Conservation (phyloP, 2,797 vertebrate species). For the Urosaurus nigricauda region DNA sequence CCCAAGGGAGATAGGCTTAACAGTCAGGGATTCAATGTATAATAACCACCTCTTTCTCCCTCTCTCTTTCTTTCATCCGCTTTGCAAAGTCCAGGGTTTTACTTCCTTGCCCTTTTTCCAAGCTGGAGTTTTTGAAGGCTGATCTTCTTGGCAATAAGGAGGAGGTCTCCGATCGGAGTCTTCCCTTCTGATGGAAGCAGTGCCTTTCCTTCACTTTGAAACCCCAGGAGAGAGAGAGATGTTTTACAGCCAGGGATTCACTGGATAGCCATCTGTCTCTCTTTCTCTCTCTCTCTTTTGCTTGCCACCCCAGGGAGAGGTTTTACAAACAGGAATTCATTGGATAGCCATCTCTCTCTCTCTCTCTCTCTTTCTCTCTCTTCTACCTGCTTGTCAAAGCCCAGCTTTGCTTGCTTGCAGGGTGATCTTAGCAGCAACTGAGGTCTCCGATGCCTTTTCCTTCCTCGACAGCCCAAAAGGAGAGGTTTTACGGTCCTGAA, state of each 20-base stretch:
- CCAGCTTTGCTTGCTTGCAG: no score
- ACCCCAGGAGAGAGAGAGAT: slow-evolving; percentile 84
- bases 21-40: no score
- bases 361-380: no score
- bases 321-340: slow-evolving; percentile 78
- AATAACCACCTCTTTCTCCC: no score
- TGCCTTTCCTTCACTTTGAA: slow-evolving; percentile 68
- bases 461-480: no score
- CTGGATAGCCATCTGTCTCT: slow-evolving; percentile 58
- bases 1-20: no score
- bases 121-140: background rate
- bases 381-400: no score
- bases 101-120: background rate
- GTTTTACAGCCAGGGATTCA: slow-evolving; percentile 87
- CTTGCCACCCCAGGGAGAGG: no score
- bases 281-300: slow-evolving; percentile 20
- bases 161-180: background rate
- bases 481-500: no score
- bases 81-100: slow-evolving; percentile 52
- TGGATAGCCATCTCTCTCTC: slow-evolving; percentile 68
- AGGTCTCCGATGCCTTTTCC: no score
- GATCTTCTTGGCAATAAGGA: slow-evolving; percentile 1
- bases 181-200: slow-evolving; percentile 19
- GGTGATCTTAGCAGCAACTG: no score
- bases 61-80: no score